Percentiles rank a stretch among this genome's conserved stretches.
Conservation (phyloP, 2,113 vertebrate species). For the Corapipo altera region DNA sequence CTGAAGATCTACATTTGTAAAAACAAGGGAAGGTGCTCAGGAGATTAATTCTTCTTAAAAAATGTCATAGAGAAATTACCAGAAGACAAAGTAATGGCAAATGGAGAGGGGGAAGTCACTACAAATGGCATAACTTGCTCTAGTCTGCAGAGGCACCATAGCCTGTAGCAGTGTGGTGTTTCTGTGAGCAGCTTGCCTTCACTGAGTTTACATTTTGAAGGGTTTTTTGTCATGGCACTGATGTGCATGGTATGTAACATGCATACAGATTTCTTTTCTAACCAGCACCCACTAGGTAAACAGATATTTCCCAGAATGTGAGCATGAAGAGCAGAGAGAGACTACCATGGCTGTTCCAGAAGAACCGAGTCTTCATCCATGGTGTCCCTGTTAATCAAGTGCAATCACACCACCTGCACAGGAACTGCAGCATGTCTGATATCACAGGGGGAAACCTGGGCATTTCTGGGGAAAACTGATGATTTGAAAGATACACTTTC, state of each 20-base stretch:
- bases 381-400: not conserved
- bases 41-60: not conserved
- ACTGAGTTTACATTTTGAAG: not conserved
- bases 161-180: not conserved
- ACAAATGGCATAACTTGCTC: not conserved
- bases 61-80: not conserved
- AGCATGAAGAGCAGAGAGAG: not conserved
- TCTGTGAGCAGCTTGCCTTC: not conserved
- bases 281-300: not conserved
- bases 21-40: not conserved
- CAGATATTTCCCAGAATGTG: not conserved
- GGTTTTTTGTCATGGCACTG: accelerated
- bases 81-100: not conserved
- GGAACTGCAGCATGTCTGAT: not conserved
- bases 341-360: not conserved
- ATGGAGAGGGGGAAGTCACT: not conserved
- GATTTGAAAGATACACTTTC: not conserved
- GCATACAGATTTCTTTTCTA: not conserved
- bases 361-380: not conserved
- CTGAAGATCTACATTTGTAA: not conserved
- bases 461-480: not conserved
- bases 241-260: not conserved
- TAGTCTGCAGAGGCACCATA: not conserved
- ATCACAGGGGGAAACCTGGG: not conserved
- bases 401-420: not conserved